Conservation (phyloP, 2,797 vertebrate genomes). For the Sebastes itinus region DNA sequence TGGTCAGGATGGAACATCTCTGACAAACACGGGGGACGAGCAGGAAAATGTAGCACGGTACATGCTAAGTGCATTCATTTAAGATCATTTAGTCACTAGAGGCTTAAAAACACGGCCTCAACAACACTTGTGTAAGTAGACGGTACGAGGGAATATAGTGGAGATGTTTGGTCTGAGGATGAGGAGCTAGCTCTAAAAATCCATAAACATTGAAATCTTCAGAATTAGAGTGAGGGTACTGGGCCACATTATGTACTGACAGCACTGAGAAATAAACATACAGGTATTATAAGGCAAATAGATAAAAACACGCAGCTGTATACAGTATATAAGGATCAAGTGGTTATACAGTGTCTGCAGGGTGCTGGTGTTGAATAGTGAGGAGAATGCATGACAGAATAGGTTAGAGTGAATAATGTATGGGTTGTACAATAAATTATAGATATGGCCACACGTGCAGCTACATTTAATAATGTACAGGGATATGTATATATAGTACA, state of each 20-base stretch:
- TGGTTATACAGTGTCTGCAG: neutral
- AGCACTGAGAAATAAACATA: neutral
- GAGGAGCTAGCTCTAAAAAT: neutral
- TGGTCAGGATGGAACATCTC: neutral
- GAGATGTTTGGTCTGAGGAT: neutral
- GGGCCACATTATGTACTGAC: neutral
- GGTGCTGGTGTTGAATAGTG: neutral
- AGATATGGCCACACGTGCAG: neutral
- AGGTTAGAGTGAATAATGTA: slow-evolving; percentile 22
- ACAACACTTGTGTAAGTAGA: neutral
- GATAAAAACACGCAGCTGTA: neutral
- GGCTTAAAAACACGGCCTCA: neutral
- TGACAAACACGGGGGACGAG: neutral
- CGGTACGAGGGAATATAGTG: neutral
- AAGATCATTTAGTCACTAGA: neutral
- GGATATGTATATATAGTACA: neutral
- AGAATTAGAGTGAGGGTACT: neutral
- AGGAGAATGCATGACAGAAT: neutral
- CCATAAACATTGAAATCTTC: neutral
- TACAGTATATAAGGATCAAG: neutral
- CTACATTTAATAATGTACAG: neutral
- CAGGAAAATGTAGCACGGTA: neutral
- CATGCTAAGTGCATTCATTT: slow-evolving; percentile 30
- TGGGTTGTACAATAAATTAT: slow-evolving; percentile 21
- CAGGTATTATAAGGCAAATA: neutral